Base-by-base conservation (phyloP, 2,888 invertebrate species). In the Gasteruption jaculator region DNA sequence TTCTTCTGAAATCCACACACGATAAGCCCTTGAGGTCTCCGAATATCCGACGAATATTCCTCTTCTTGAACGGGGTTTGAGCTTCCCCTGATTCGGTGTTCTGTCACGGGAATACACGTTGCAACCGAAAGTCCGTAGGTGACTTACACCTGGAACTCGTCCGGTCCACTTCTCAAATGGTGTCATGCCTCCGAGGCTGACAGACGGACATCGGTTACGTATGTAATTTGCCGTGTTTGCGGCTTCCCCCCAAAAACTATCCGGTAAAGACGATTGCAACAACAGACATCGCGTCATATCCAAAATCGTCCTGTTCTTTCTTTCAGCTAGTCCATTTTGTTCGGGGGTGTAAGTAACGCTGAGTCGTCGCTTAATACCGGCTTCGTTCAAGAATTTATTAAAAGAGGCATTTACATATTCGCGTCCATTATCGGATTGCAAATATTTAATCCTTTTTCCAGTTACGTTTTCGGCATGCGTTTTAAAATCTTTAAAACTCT, bases 251-350 rank as follows among this genome's bases (percentile, higher is more conserved):
- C 46, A 46, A 20, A 33, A 43, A 12, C 26, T 38, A 21, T 25
- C n/a, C 7, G 30, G 31, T 15, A 38, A 20, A 20, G 30, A 18
- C 10, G 38, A 38, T n/a, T 38, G 5, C 30, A 33, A 4, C 14
- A 38, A 20, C 5, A 38, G 12, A 20, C 42, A 45, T 21, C 45
- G 20, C 5, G 42, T 43, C 25, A 31, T 38, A 11, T 61, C 40
- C 11, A 44, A 4, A 12, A 41, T 24, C 12, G 35, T 35, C 14
- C 40, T 12, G 12, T 35, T 43, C 30, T 56, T 50, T 7, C 58
- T 24, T 39, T 65, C 63, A 2, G 62, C 53, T 8, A 46, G 12
- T 1, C 58, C 63, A 48, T 61, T 65, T 25, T 56, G 54, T 40
- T 59, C 49, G 3, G 56, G 58, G 4, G 46, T 57, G 26, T 56